These are phyloP conservation scores for Montipora foliosa DNA, from an alignment of 64 coral and sea anemone species.

Conservation along the genomic window DNA sequence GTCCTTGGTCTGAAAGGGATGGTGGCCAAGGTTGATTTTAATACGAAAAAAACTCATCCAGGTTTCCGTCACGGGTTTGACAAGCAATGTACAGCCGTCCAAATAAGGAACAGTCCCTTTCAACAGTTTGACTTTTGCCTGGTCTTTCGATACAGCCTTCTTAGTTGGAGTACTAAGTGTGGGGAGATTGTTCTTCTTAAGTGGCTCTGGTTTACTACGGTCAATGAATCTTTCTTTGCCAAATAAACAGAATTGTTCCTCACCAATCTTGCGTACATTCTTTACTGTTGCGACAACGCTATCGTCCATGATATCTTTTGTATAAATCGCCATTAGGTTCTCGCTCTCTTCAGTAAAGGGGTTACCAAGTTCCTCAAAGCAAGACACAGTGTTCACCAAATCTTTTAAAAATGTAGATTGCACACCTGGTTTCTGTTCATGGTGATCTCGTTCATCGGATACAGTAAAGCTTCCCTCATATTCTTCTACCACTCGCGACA, in stretches of 20 bases:
- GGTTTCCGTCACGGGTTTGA: conserved; percentile 49
- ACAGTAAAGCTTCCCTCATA: conserved; percentile 3
- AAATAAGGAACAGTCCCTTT: background rate
- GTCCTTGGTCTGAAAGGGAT: conserved; percentile 65
- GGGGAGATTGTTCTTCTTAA: too few relatives aligned
- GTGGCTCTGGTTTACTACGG: conserved; percentile 5
- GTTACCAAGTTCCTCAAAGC: conserved; percentile 38
- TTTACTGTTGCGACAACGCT: conserved; percentile 10
- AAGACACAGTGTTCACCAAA: conserved; percentile 26
- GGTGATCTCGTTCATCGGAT: background rate
- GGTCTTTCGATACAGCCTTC: too few relatives aligned
- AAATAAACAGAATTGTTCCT: conserved; percentile 27
- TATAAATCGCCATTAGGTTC: conserved; percentile 40
- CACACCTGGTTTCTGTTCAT: conserved; percentile 29
- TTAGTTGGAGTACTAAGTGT: too few relatives aligned
- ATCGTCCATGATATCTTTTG: conserved; percentile 43
- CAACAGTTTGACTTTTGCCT: background rate
- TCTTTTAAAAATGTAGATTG: conserved; percentile 32
- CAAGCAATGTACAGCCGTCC: conserved; percentile 49
- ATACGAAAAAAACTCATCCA: conserved; percentile 53
- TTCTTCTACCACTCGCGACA: conserved; percentile 36
- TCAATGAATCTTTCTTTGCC: conserved; percentile 9
- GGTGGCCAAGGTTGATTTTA: conserved; percentile 70
- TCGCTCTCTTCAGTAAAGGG: background rate
- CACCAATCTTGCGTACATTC: background rate